phyloP scores from a whole-genome alignment of 2,888 invertebrate genomes.

The Pharmacophagus antenor region DNA sequence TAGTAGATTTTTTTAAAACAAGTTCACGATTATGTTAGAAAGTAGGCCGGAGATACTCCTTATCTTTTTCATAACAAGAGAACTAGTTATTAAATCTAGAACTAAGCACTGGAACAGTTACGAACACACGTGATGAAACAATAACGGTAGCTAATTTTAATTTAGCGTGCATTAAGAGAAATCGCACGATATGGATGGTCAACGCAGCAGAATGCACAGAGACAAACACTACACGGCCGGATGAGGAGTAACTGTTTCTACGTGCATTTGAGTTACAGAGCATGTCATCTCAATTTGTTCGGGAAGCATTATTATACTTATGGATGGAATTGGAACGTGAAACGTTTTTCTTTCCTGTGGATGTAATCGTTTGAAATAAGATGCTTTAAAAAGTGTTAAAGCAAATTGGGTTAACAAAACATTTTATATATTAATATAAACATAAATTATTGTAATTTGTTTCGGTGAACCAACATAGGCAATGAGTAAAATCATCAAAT shows the following conservation, averaged over 20 bases:
- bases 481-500: no score
- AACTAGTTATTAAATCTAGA: slow-evolving; percentile 17
- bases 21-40: slow-evolving; percentile 10
- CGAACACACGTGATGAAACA: slow-evolving; percentile 22
- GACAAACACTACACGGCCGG: slow-evolving; percentile 41
- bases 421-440: background rate
- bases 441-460: no score
- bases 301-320: slow-evolving; percentile 35
- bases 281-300: slow-evolving; percentile 32
- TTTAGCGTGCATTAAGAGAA: slow-evolving; percentile 44
- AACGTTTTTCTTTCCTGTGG: slow-evolving; percentile 25
- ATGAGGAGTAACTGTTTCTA: slow-evolving; percentile 34
- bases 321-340: slow-evolving; percentile 36
- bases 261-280: slow-evolving; percentile 27
- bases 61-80: slow-evolving; percentile 6
- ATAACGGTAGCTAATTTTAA: slow-evolving; percentile 17
- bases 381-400: slow-evolving; percentile 10
- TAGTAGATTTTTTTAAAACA: background rate
- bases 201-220: slow-evolving; percentile 53
- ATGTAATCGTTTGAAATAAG: slow-evolving; percentile 16
- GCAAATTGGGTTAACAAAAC: slow-evolving; percentile 15
- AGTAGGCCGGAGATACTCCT: background rate
- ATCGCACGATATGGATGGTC: slow-evolving; percentile 58
- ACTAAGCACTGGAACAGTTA: slow-evolving; percentile 16
- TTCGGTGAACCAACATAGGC: no score